Percentiles rank a stretch among this genome's conserved stretches.
Conservation (phyloP, 2,113 vertebrate genomes). For the Pelvicachromis taeniatus region DNA sequence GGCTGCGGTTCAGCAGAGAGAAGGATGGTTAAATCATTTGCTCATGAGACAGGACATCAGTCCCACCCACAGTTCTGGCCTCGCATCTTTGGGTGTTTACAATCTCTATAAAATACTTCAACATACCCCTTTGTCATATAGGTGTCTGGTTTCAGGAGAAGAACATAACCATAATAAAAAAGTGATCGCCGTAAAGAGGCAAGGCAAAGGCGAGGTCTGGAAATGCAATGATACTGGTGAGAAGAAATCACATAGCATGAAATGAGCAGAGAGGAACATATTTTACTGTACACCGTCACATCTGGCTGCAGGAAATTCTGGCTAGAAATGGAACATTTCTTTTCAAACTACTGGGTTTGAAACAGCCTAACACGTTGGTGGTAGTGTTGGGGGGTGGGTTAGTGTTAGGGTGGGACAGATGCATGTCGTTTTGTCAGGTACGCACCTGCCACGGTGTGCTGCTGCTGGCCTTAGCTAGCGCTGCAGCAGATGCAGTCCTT, state of each 20-base stretch:
- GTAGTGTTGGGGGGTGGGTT: background rate
- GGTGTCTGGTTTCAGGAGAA: background rate
- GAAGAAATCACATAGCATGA: background rate
- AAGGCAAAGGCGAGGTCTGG: background rate
- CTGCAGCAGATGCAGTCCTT: background rate
- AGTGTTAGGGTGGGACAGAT: too few species aligned
- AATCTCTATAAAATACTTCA: constrained; percentile 22
- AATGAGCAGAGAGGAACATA: background rate
- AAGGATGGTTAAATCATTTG: constrained; percentile 34
- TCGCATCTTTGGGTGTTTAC: background rate
- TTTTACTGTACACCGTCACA: background rate
- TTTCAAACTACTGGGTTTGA: background rate
- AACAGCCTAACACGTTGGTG: too few species aligned
- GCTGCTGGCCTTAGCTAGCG: background rate
- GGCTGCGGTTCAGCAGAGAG: background rate
- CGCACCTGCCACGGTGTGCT: background rate
- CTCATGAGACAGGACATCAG: constrained; percentile 22
- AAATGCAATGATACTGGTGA: background rate
- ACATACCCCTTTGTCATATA: background rate
- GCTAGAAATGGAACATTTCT: background rate
- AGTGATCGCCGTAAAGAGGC: background rate
- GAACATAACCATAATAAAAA: background rate
- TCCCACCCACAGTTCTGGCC: constrained; percentile 27
- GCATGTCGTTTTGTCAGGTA: background rate
- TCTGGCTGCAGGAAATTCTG: background rate